Conservation (phyloP, 2,113 vertebrate species). For the Eubucco bourcierii region DNA sequence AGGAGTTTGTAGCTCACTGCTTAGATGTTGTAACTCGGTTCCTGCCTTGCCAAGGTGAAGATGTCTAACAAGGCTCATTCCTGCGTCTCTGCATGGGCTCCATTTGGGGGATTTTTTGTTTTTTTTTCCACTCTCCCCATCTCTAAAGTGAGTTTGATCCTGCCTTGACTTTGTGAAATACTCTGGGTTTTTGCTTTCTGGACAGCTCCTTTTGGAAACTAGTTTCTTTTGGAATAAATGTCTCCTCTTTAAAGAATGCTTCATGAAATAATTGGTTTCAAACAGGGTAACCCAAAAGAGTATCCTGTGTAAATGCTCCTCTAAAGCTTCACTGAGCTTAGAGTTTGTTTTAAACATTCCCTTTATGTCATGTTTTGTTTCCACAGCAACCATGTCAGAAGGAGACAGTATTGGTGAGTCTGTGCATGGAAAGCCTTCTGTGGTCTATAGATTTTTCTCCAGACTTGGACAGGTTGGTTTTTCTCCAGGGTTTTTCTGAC, state of each 20-base stretch:
- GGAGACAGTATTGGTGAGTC: constrained; percentile 96
- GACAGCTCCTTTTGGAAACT: not conserved
- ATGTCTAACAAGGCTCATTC: not conserved
- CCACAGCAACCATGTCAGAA: constrained; percentile 90
- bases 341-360: not conserved
- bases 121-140: too few species aligned
- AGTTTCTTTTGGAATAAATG: not conserved
- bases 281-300: not conserved
- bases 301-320: not conserved
- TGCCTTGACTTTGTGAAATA: not conserved
- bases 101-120: not conserved
- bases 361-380: not conserved
- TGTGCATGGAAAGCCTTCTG: constrained; percentile 93
- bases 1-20: not conserved
- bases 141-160: not conserved
- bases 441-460: constrained; percentile 90
- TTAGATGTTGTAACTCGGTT: not conserved
- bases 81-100: not conserved
- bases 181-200: not conserved
- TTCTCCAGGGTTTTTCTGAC: not conserved
- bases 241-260: not conserved
- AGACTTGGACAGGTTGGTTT: constrained; percentile 91
- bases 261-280: not conserved
- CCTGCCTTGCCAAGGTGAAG: not conserved
- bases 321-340: not conserved